Conservation (phyloP, 2,797 vertebrate genomes). For the Glossophaga mutica region DNA sequence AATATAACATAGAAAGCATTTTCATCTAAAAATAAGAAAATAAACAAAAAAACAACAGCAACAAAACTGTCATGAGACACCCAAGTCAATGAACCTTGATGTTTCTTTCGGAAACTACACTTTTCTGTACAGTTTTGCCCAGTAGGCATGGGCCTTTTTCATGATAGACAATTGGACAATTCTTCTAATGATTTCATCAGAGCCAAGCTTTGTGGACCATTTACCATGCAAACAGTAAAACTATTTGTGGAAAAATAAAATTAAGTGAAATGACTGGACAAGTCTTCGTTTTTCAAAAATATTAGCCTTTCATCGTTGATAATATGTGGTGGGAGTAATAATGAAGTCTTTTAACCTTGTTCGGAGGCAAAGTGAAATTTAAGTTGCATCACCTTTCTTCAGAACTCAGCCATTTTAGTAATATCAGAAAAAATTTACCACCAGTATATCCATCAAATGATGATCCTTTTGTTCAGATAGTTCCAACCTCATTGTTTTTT, state of each 20-base stretch:
- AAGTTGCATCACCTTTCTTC: not conserved
- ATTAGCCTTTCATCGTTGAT: not conserved
- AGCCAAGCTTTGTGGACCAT: not conserved
- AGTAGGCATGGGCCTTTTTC: not conserved
- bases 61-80: not conserved
- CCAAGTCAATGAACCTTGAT: not conserved
- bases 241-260: not conserved
- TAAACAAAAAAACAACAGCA: not conserved
- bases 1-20: not conserved
- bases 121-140: slow-evolving; percentile 1
- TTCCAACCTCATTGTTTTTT: not conserved
- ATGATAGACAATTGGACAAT: not conserved
- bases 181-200: not conserved
- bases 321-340: not conserved
- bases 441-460: not conserved
- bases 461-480: not conserved
- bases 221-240: not conserved
- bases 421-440: not conserved
- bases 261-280: not conserved
- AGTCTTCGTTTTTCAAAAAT: not conserved
- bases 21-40: not conserved
- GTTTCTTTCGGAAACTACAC: not conserved
- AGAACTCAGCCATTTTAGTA: not conserved
- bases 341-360: not conserved
- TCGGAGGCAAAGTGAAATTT: not conserved